Conservation (phyloP, 2,797 vertebrate genomes). For the Spinibarbus caldwelli region DNA sequence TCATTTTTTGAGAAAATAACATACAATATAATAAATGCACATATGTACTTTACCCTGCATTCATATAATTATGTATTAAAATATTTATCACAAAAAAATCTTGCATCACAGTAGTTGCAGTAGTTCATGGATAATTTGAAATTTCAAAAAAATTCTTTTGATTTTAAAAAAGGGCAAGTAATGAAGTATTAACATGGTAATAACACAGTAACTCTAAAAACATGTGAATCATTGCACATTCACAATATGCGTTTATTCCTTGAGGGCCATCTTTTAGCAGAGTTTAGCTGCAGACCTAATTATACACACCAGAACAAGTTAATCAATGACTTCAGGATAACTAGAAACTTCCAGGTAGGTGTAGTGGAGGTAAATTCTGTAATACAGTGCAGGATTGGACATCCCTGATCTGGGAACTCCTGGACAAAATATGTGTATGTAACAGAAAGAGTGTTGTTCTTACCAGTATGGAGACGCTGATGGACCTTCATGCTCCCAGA, state of each 20-base stretch:
- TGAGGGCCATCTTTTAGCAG: neutral
- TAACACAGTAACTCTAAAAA: neutral
- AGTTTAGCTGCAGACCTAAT: neutral
- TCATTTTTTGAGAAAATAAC: no score
- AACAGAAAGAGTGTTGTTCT: conserved; percentile 42
- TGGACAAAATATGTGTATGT: neutral
- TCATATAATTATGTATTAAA: no score
- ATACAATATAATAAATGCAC: no score
- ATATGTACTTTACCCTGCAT: no score
- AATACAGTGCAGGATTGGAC: neutral
- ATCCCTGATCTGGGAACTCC: neutral
- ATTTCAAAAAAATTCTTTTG: no score
- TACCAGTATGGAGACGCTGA: conserved; percentile 97
- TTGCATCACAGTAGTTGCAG: no score
- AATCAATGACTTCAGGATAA: neutral
- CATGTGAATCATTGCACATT: neutral
- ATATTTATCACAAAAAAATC: no score
- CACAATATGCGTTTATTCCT: neutral
- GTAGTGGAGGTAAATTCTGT: neutral
- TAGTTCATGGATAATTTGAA: no score
- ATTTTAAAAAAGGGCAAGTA: no score
- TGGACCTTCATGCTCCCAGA: conserved; percentile 99
- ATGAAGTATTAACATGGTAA: no score
- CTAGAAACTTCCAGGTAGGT: neutral
- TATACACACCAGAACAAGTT: neutral